Evolutionary conservation across 2,113 vertebrate genomes (phyloP), one percentile per base, ranked within the genome.

Genomic region (Lichenostomus cassidix): DNA sequence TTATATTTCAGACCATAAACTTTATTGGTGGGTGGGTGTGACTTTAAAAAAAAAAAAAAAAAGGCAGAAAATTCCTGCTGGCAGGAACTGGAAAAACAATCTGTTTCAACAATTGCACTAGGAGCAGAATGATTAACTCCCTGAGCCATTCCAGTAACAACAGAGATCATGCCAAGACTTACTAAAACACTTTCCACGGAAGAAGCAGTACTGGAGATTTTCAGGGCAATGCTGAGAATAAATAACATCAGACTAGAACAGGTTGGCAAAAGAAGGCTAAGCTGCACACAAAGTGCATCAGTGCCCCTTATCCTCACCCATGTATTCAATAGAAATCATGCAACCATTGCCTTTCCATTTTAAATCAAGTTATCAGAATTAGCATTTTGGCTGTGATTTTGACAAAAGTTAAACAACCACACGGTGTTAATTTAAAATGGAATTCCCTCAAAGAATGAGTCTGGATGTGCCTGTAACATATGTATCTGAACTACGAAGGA

Each of bases 71-170:
- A 87, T 58, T 84, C 83, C 69, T 47, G 50, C 90, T 82, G 89
- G 87, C 70, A 93, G 77, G 75, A 96, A 92, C 81, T 92, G 78
- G 63, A 92, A 94, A 95, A 96, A 92, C 80, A 95, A 93, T 94
- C 80, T 89, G 77, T 65, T 94, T 79, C 89, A 91, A 94, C 89
- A 87, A 94, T 58, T 73, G 70, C 35, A 82, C 44, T 21, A 74
- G 63, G 65, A 91, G 77, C 89, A 94, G 89, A 90, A 91, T 35
- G 58, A 94, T 95, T 87, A 96, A 94, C 86, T 91, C 68, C 65
- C 58, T 0, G 2, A 85, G 83, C 71, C 87, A 44, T 84, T 95
- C 92, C 95, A 96, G 92, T 37, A 96, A 95, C 83, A 97, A 95
- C 12, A 93, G 0, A 53, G 29, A 73, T 24, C 69, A 69, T 77